Evolutionary conservation across 2,888 invertebrate genomes (phyloP), one percentile per base, ranked within the genome.

Genomic region (Pyrochroa serraticornis): DNA sequence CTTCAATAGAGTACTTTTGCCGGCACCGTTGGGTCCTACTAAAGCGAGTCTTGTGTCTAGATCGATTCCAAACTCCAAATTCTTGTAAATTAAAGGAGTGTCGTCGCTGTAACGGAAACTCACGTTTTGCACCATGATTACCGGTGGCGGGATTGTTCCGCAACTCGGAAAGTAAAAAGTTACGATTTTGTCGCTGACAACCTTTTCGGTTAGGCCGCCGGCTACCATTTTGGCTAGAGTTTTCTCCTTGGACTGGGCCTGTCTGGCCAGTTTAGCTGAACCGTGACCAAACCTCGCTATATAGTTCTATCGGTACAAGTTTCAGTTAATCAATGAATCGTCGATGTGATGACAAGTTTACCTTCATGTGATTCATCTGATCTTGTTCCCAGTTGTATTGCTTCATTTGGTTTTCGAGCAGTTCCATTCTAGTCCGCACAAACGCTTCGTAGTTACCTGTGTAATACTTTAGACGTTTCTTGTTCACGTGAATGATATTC

Each of bases 371-470:
- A 59, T 95, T 86, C 63, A 99, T 98, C 81, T 99, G 98, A 80
- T 97, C 96, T 79, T 99, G 99, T 80, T 99, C 98, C 99, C 99
- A 99, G 74, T 97, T 95, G 81, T 97, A 99, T 75, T 95, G 95
- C 79, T 99, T 99, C 87, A 92, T 93, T 82, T 99, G 99, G 80
- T 99, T 99, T 80, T 99, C 99, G 62, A 97, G 82, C 70, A 97
- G 82, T 77, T 99, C 99, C 84, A 91, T 84, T 62, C 97, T 84
- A 0, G 98, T 99, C 67, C 93, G 90, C 6, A 95, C 87, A 76
- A 98, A 99, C 1, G 94, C 91, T 79, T 99, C 99, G 78, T 98
- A 99, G 82, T 98, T 98, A 61, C 75, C 75, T 14, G 95, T 93
- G 80, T 93, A 99, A 81, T 95, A 95, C 77, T 96, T 95, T 38